Evolutionary conservation across 1,140 invertebrate species (phyloP).

Genomic region (Drosophila kepulauana): DNA sequence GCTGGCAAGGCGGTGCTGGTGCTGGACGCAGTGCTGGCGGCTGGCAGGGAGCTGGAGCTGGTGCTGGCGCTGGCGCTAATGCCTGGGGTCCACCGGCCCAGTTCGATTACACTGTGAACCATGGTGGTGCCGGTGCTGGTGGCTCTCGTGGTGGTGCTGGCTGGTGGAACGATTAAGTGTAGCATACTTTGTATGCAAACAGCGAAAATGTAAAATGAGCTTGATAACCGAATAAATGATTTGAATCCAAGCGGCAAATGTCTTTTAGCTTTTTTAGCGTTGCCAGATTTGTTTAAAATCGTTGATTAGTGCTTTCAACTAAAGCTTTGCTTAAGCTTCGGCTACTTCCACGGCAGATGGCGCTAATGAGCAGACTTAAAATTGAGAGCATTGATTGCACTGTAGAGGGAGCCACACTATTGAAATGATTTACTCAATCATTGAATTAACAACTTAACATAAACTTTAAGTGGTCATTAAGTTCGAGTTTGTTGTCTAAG

Average conservation of each 20-base stretch:
- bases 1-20: constrained; percentile 48
- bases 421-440: no score
- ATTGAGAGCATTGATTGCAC: no score
- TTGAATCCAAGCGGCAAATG: background rate
- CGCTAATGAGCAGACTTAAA: no score
- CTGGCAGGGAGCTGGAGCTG: constrained; percentile 37
- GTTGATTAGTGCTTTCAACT: no score
- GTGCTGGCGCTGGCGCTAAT: constrained; percentile 47
- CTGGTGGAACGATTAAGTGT: constrained; percentile 67
- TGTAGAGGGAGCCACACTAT: no score
- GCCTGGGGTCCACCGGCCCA: constrained; percentile 71
- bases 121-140: constrained; percentile 40
- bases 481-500: no score
- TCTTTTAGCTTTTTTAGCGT: background rate
- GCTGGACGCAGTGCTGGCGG: constrained; percentile 38
- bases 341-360: no score
- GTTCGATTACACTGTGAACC: constrained; percentile 70
- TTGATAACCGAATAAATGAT: constrained; percentile 24
- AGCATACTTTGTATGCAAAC: no score
- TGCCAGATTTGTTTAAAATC: background rate
- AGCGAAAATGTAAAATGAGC: background rate
- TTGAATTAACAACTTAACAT: no score
- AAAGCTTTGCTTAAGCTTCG: no score
- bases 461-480: no score
- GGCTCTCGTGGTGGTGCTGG: constrained; percentile 64